phyloP scores from a whole-genome alignment of 1,140 invertebrate species.

The Tribolium castaneum region DNA sequence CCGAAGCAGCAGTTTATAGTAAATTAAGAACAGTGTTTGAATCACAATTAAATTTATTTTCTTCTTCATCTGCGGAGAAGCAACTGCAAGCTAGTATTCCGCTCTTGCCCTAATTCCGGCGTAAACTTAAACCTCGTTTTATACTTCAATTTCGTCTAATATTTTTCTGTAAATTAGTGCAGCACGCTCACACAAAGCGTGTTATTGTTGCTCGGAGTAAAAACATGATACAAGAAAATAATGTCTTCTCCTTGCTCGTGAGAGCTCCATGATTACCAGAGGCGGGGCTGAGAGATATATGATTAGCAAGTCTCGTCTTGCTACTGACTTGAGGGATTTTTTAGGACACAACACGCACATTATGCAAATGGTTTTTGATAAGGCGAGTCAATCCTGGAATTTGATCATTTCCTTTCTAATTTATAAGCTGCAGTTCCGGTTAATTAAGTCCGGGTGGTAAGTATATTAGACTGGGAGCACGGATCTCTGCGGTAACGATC shows the following conservation, averaged over 20 bases:
- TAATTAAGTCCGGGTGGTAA: slow-evolving; percentile 1
- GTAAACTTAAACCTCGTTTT: background rate
- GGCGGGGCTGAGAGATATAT: slow-evolving; percentile 13
- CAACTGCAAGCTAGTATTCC: too few relatives aligned
- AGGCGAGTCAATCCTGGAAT: background rate
- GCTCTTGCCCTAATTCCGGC: background rate
- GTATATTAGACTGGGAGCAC: background rate
- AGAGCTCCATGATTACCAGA: slow-evolving; percentile 15
- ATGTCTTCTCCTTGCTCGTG: slow-evolving; percentile 1
- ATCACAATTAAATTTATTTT: too few relatives aligned
- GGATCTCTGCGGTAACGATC: background rate
- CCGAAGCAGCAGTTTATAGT: too few relatives aligned
- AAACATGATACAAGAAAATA: slow-evolving; percentile 15
- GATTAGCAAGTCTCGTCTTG: background rate
- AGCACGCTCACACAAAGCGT: background rate
- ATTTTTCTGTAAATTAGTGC: background rate
- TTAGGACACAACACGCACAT: background rate
- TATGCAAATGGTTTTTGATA: slow-evolving; percentile 12
- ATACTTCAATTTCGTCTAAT: background rate
- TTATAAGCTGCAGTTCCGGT: slow-evolving; percentile 4
- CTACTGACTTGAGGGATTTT: background rate
- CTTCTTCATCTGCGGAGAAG: too few relatives aligned
- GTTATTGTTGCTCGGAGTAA: slow-evolving; percentile 7
- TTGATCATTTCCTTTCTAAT: background rate
- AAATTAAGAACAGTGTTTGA: too few relatives aligned